Evolutionary conservation across 2,113 vertebrate genomes (phyloP), one percentile per base, ranked within the genome.

Genomic region (Lontra canadensis): DNA sequence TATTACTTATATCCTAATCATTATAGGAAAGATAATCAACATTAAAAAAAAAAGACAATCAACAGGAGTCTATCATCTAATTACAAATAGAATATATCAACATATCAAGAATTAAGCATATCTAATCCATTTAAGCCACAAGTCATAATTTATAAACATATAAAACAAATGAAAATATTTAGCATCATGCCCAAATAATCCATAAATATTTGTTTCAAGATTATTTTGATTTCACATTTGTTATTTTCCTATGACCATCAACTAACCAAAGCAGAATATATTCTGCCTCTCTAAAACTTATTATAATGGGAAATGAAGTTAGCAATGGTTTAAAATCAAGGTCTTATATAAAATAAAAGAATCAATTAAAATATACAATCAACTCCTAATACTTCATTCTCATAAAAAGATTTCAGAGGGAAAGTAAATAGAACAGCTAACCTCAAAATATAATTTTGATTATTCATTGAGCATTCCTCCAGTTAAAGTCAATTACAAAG

Each of bases 91-190:
- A 97, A 1, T 81, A 94, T 34, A 26, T 83, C 82, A 61, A 89
- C 34, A 93, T 85, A 84, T 97, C 29, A 97, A 93, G 31, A 89
- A 93, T 61, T 92, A 88, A 79, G 18, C 3, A 85, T 47, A 52
- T 83, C 3, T 57, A 29, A 67, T 44, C 63, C 52, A 94, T n/a
- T 94, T 71, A 96, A 80, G 18, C 17, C 6, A 84, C 4, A 96
- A 91, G 67, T 89, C 15, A 92, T 69, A 92, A 74, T 61, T 90
- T 91, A 82, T 2, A 44, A 96, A 69, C 15, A 87, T 59, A 87
- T 57, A 94, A 84, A 57, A 90, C 7, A 95, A 96, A 89, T 84
- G 57, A 88, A 97, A 85, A 67, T 63, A 92, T 73, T 86, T 83
- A 85, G 31, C 73, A 97, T 63, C 31, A 82, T 8, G 57, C 31